Evolutionary conservation across 2,113 vertebrate genomes (phyloP).

Genomic region (Heterochromis multidens): DNA sequence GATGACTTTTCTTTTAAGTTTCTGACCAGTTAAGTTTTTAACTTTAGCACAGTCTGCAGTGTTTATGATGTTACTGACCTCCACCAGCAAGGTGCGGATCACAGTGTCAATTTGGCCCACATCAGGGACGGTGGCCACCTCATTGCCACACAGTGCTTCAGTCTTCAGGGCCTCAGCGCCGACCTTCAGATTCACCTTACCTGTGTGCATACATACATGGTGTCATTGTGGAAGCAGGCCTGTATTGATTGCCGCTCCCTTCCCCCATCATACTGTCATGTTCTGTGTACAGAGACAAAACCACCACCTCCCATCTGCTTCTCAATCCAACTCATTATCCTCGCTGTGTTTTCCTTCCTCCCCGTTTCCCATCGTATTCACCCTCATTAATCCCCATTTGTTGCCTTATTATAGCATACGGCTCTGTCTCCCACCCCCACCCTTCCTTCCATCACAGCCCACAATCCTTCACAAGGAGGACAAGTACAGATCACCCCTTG

Average conservation of each 20-base stretch:
- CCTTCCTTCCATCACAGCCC: constrained; percentile 30
- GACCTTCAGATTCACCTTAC: constrained; percentile 74
- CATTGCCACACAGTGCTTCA: constrained; percentile 62
- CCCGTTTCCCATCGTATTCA: constrained; percentile 17
- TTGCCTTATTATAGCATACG: constrained; percentile 42
- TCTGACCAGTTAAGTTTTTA: not conserved
- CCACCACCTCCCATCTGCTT: not conserved
- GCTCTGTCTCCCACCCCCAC: constrained; percentile 28
- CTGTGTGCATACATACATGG: constrained; percentile 52
- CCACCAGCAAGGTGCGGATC: constrained; percentile 74
- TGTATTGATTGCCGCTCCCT: not conserved
- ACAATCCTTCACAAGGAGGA: constrained; percentile 63
- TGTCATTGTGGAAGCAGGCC: not conserved
- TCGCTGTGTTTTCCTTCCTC: constrained; percentile 22
- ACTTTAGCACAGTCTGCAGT: not conserved
- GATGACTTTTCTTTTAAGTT: not conserved
- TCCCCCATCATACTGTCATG: not conserved
- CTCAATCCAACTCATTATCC: constrained; percentile 32
- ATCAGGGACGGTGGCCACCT: constrained; percentile 59
- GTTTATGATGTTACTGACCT: constrained; percentile 67
- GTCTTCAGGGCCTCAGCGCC: constrained; percentile 70
- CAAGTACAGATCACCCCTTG: constrained; percentile 59
- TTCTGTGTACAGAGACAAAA: constrained; percentile 25
- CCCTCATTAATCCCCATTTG: constrained; percentile 63
- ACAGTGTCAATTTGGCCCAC: constrained; percentile 74